A percentile compares a stretch with the other conserved stretches of the same genome.
These are phyloP conservation scores for Charanyca ferruginea DNA, from an alignment of 2,888 invertebrate genomes.

Conservation along the genomic window DNA sequence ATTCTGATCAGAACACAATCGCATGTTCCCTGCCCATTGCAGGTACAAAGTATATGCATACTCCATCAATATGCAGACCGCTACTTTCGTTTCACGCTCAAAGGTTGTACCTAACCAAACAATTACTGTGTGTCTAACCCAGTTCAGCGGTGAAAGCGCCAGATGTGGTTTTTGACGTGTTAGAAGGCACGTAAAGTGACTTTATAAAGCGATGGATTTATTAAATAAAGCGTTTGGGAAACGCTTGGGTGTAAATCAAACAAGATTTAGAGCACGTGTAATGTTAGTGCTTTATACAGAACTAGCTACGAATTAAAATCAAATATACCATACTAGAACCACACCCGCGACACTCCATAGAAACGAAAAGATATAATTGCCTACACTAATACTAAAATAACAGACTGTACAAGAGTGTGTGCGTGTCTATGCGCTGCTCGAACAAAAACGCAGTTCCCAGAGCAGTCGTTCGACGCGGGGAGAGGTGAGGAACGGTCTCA, in stretches of 20 bases:
- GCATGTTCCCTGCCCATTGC: slow-evolving; percentile 22
- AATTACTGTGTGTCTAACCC: slow-evolving; percentile 61
- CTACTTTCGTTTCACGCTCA: slow-evolving; percentile 44
- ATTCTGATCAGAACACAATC: slow-evolving; percentile 1
- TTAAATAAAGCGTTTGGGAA: slow-evolving; percentile 25
- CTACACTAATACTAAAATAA: no score
- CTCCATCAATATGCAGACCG: slow-evolving; percentile 54
- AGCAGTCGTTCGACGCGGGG: no score
- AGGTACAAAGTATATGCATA: slow-evolving; percentile 22
- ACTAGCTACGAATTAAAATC: no score
- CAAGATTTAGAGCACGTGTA: background rate
- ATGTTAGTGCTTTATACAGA: background rate
- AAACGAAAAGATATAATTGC: no score
- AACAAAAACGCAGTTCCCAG: no score
- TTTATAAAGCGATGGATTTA: slow-evolving; percentile 41
- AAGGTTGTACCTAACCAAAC: slow-evolving; percentile 53
- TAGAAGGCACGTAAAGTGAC: slow-evolving; percentile 37
- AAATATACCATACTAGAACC: no score
- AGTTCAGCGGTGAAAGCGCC: slow-evolving; percentile 56
- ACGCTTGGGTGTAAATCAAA: slow-evolving; percentile 7
- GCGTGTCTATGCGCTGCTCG: no score
- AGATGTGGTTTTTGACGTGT: slow-evolving; percentile 49
- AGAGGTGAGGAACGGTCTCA: no score
- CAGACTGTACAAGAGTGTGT: no score
- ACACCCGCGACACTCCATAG: no score